Conservation (phyloP, 2,797 vertebrate genomes). For the Centropyge bicolor region DNA sequence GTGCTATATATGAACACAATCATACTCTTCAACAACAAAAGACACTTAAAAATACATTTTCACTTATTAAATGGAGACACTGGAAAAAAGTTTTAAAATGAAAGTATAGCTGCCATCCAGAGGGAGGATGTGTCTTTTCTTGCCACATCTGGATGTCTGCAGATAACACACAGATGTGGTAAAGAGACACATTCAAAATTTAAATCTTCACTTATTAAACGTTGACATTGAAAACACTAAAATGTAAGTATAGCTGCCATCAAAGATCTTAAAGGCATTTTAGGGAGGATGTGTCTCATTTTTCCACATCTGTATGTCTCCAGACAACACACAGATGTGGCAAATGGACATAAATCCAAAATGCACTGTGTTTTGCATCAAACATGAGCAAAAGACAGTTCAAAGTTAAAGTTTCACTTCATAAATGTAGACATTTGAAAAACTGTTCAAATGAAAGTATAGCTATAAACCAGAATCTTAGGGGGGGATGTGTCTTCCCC, state of each 20-base stretch:
- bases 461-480: no score
- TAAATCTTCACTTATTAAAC: conserved; percentile 20
- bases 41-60: neutral
- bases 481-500: no score
- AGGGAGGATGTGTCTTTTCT: neutral
- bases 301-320: neutral
- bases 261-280: neutral
- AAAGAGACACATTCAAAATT: neutral
- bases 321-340: neutral
- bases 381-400: neutral
- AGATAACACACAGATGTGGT: neutral
- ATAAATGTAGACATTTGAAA: no score
- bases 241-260: neutral
- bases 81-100: neutral
- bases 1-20: neutral
- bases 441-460: no score
- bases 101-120: neutral
- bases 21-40: neutral
- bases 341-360: neutral
- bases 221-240: neutral
- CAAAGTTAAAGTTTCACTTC: no score
- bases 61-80: conserved; percentile 15
- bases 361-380: neutral
- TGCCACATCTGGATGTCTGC: neutral
- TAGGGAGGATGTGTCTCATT: neutral